These are phyloP conservation scores for Danionella cerebrum DNA, from an alignment of 2,113 vertebrate genomes.

Conservation along the genomic window DNA sequence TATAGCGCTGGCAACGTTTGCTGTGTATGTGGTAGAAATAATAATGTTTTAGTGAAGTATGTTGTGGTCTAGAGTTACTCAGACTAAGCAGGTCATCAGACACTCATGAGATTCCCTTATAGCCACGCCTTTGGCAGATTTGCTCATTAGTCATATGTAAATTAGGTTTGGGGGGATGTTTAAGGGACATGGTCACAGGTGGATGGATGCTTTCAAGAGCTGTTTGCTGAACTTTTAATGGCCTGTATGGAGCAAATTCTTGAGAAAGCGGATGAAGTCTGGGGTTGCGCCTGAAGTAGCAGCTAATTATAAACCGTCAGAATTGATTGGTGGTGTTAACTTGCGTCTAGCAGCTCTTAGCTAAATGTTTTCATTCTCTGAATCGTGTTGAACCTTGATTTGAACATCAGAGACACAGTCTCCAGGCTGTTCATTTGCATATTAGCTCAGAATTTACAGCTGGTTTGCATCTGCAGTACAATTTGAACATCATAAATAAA, in stretches of 20 bases:
- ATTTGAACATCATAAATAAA: conserved; percentile 7
- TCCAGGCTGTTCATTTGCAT: conserved; percentile 1
- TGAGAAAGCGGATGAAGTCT: neutral
- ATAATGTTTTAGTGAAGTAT: too few relatives aligned
- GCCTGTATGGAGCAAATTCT: too few relatives aligned
- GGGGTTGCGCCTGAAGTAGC: neutral
- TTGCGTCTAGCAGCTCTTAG: neutral
- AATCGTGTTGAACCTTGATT: conserved; percentile 8
- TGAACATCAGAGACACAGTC: neutral
- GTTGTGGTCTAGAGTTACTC: too few relatives aligned
- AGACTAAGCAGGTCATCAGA: too few relatives aligned
- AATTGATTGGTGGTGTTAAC: neutral
- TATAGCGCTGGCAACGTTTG: too few relatives aligned
- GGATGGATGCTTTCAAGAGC: neutral
- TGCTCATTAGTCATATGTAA: neutral
- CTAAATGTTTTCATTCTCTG: neutral
- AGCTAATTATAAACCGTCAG: neutral
- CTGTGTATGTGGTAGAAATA: too few relatives aligned
- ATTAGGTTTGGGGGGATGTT: neutral
- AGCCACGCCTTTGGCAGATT: neutral
- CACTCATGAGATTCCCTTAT: too few relatives aligned
- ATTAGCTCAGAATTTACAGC: conserved; percentile 1
- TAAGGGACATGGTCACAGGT: neutral
- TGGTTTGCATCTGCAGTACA: conserved; percentile 3
- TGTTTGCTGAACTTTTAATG: neutral